phyloP scores from a whole-genome alignment of 2,797 vertebrate genomes.

The Cirrhinus mrigala region DNA sequence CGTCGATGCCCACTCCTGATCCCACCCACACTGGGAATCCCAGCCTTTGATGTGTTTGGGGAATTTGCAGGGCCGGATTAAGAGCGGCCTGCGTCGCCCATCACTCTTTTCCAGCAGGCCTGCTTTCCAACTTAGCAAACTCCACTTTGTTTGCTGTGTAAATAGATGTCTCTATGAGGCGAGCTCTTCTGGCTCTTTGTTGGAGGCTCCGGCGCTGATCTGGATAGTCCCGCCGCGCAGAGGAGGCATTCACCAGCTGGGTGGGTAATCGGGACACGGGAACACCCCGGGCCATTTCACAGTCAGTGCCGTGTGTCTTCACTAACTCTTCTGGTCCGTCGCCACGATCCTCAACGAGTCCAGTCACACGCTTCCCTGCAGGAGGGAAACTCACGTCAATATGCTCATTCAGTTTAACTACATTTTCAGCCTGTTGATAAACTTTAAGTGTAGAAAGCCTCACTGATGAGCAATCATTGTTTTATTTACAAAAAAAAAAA shows the following conservation, averaged over 20 bases:
- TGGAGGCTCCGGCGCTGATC: constrained; percentile 42
- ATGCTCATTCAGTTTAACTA: background rate
- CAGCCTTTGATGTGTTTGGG: constrained; percentile 74
- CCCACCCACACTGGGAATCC: constrained; percentile 73
- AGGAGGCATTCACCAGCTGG: constrained; percentile 68
- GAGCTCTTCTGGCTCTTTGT: constrained; percentile 52
- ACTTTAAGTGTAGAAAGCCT: background rate
- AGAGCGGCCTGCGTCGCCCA: constrained; percentile 56
- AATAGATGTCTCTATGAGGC: constrained; percentile 61
- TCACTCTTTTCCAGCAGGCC: constrained; percentile 56
- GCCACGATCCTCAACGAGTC: constrained; percentile 13
- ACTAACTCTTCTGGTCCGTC: background rate
- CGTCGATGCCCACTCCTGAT: constrained; percentile 20
- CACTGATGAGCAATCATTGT: background rate
- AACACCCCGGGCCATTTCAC: constrained; percentile 78
- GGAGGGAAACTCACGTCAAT: background rate
- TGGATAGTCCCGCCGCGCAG: constrained; percentile 29
- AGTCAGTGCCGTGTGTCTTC: constrained; percentile 65
- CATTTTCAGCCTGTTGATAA: background rate
- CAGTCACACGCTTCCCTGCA: constrained; percentile 10
- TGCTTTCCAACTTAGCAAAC: constrained; percentile 31
- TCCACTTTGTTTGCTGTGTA: constrained; percentile 46
- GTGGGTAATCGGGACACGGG: constrained; percentile 78
- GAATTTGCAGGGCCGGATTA: constrained; percentile 71
- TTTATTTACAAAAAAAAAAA: too few relatives aligned